A percentile compares a stretch with the other conserved stretches of the same genome.
Evolutionary conservation across 2,113 vertebrate genomes (phyloP).

Genomic region (Haliaeetus leucogaster): DNA sequence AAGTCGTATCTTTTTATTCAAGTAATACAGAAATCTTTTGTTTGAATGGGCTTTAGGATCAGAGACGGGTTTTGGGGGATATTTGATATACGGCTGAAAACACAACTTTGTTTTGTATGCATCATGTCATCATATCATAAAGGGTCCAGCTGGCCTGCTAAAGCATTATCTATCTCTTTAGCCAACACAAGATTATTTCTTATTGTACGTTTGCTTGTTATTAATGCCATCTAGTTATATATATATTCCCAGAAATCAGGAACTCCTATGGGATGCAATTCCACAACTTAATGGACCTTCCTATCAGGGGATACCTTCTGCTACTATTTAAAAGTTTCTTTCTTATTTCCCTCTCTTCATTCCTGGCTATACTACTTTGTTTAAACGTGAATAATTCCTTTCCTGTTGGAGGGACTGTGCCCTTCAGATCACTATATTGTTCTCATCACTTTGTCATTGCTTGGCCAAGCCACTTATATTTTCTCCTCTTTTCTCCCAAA

Average conservation of each 20-base stretch:
- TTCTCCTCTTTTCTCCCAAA: slow-evolving; percentile 51
- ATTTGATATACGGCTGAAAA: background rate
- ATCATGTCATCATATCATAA: background rate
- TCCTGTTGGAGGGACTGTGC: background rate
- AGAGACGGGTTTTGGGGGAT: background rate
- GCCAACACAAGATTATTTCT: slow-evolving; percentile 7
- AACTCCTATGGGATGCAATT: slow-evolving; percentile 30
- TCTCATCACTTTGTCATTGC: slow-evolving; percentile 6
- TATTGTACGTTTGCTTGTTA: slow-evolving; percentile 1
- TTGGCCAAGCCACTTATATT: slow-evolving; percentile 33
- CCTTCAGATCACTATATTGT: slow-evolving; percentile 44
- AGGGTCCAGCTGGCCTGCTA: background rate
- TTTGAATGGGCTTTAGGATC: background rate
- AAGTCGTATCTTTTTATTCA: background rate
- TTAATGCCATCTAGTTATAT: background rate
- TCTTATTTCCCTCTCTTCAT: slow-evolving; percentile 28
- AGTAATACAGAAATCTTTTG: background rate
- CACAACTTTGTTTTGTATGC: background rate
- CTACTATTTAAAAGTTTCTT: slow-evolving; percentile 29
- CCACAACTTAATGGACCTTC: slow-evolving; percentile 29
- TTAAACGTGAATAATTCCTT: slow-evolving; percentile 37
- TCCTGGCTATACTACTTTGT: slow-evolving; percentile 22
- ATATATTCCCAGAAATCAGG: slow-evolving; percentile 9
- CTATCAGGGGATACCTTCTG: slow-evolving; percentile 43
- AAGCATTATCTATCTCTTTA: slow-evolving; percentile 18